Conservation (phyloP, 2,888 invertebrate genomes). For the Carpatolechia fugitivella region DNA sequence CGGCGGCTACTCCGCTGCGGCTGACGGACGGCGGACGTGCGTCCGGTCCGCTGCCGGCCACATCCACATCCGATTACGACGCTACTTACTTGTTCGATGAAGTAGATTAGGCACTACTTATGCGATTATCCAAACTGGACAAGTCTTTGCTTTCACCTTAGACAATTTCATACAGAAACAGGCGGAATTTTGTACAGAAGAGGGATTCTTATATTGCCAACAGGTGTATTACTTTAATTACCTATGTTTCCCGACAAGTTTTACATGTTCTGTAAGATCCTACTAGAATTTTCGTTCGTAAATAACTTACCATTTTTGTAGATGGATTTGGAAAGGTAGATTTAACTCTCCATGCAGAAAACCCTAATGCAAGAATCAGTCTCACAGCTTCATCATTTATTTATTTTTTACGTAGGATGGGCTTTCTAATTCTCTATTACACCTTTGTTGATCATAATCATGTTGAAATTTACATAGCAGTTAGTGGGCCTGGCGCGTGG, state of each 20-base stretch:
- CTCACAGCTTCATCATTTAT: slow-evolving; percentile 2
- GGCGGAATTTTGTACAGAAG: too few relatives aligned
- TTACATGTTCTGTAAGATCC: too few relatives aligned
- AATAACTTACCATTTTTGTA: too few relatives aligned
- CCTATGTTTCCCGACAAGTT: too few relatives aligned
- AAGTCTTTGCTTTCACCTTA: too few relatives aligned
- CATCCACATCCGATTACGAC: slow-evolving; percentile 2
- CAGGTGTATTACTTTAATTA: too few relatives aligned
- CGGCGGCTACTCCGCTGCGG: background rate
- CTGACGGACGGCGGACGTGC: slow-evolving; percentile 46
- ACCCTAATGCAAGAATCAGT: background rate
- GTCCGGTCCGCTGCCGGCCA: slow-evolving; percentile 42
- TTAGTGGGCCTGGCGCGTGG: slow-evolving; percentile 16
- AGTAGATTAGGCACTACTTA: background rate
- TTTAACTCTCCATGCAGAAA: too few relatives aligned
- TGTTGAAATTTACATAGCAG: slow-evolving; percentile 28
- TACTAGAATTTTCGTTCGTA: too few relatives aligned
- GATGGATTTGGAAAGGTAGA: too few relatives aligned
- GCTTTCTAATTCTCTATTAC: slow-evolving; percentile 35
- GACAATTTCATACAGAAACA: too few relatives aligned
- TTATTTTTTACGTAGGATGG: slow-evolving; percentile 26
- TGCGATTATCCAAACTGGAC: background rate
- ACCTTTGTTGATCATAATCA: slow-evolving; percentile 27
- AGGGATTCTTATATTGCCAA: too few relatives aligned
- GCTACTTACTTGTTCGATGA: background rate